phyloP scores from a whole-genome alignment of 2,113 vertebrate species.

The Lethenteron reissneri region DNA sequence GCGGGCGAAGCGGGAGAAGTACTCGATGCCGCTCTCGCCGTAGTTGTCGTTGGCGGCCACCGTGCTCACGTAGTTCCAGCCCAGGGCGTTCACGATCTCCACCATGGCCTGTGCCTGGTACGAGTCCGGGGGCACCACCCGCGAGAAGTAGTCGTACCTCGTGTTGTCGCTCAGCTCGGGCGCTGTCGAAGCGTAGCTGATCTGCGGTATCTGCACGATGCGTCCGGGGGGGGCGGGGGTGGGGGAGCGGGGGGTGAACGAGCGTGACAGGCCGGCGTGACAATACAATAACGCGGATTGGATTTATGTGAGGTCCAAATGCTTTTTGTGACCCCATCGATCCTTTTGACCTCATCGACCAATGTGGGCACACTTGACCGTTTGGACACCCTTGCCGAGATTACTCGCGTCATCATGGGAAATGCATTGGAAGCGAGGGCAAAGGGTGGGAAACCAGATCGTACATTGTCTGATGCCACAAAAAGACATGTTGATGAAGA shows the following conservation, averaged over 20 bases:
- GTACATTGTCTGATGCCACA: too few species aligned
- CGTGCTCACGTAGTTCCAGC: slow-evolving; percentile 72
- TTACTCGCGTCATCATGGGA: too few species aligned
- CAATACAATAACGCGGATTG: too few species aligned
- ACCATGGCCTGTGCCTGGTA: slow-evolving; percentile 79
- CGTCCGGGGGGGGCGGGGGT: neutral
- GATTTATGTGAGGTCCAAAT: too few species aligned
- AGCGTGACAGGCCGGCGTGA: neutral
- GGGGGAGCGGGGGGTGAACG: neutral
- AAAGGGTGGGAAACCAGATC: too few species aligned
- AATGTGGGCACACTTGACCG: too few species aligned
- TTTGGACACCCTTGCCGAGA: too few species aligned
- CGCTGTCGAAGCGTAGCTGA: slow-evolving; percentile 64
- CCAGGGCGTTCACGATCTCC: slow-evolving; percentile 53
- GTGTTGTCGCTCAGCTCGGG: slow-evolving; percentile 65
- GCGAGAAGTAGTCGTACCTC: slow-evolving; percentile 61
- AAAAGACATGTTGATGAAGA: too few species aligned
- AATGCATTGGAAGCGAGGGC: too few species aligned
- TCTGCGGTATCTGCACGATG: slow-evolving; percentile 42
- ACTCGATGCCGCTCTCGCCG: slow-evolving; percentile 59
- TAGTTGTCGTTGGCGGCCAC: slow-evolving; percentile 65
- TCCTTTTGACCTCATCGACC: neutral
- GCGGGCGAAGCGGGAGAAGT: slow-evolving; percentile 58
- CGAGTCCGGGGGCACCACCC: slow-evolving; percentile 59
- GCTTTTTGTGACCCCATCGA: too few species aligned